These are phyloP conservation scores for Pitangus sulphuratus DNA, from an alignment of 2,797 vertebrate species.

Conservation along the genomic window DNA sequence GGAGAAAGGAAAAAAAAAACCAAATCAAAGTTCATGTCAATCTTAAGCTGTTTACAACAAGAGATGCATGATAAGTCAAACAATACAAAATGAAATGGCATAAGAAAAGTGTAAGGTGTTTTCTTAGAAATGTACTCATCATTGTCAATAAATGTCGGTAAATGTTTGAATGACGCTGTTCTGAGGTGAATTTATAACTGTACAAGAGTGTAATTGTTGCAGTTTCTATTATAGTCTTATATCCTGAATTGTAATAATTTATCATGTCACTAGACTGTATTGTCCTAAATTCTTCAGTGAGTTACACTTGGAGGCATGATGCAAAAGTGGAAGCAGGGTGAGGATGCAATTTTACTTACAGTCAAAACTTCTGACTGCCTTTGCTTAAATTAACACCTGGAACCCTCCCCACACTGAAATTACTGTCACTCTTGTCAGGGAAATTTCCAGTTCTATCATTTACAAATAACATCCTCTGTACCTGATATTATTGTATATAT, in stretches of 20 bases:
- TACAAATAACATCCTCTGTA: not conserved
- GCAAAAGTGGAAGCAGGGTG: not conserved
- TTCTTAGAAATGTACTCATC: not conserved
- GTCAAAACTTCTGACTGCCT: not conserved
- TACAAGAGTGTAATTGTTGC: not conserved
- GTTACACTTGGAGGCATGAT: not conserved
- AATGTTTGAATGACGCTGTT: not conserved
- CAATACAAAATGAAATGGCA: not conserved
- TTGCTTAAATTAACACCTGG: not conserved
- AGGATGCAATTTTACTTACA: not conserved
- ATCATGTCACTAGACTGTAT: not conserved
- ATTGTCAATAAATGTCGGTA: not conserved
- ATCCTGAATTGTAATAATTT: not conserved
- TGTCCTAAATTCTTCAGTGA: not conserved
- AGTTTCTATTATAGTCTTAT: not conserved
- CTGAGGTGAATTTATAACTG: not conserved
- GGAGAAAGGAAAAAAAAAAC: not conserved
- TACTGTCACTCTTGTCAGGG: not conserved
- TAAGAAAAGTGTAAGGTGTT: not conserved
- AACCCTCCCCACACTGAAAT: not conserved
- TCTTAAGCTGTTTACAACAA: not conserved
- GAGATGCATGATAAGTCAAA: not conserved
- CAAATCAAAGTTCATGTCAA: not conserved
- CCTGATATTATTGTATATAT: not conserved
- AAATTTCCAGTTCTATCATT: not conserved